phyloP scores from a whole-genome alignment of 2,113 vertebrate genomes.

The Myiopsitta monachus region DNA sequence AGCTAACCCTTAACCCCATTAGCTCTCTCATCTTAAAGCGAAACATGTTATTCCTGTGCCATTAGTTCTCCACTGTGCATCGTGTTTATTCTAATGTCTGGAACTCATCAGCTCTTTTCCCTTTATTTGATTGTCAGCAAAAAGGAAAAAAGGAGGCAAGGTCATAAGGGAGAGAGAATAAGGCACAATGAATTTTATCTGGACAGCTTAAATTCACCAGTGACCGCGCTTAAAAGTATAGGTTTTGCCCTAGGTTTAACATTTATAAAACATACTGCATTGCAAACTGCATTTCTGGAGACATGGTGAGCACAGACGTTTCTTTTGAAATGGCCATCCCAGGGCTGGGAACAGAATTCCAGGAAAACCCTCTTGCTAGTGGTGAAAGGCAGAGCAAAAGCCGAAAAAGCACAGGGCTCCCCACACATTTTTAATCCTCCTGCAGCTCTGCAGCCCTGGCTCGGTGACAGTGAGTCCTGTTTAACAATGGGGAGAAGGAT shows the following conservation, averaged over 20 bases:
- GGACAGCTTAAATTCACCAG: background rate
- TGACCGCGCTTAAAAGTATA: background rate
- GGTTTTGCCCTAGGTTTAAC: background rate
- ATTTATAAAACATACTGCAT: background rate
- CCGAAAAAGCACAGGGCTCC: background rate
- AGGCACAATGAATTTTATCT: background rate
- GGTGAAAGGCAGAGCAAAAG: background rate
- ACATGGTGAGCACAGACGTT: background rate
- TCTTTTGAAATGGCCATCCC: background rate
- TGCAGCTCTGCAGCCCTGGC: background rate
- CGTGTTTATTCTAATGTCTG: slow-evolving; percentile 45
- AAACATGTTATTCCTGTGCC: slow-evolving; percentile 45
- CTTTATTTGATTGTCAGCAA: slow-evolving; percentile 10
- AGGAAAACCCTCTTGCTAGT: background rate
- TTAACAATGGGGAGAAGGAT: slow-evolving; percentile 27
- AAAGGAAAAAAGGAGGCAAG: background rate
- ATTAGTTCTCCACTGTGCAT: slow-evolving; percentile 28
- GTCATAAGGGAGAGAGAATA: background rate
- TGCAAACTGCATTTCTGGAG: background rate
- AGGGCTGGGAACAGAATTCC: background rate
- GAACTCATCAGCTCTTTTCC: slow-evolving; percentile 53
- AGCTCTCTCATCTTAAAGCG: slow-evolving; percentile 49
- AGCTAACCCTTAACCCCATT: slow-evolving; percentile 65
- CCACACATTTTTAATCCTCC: background rate
- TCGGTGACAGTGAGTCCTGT: background rate